These are phyloP conservation scores for Onthophagus taurus DNA, from an alignment of 1,140 invertebrate species.

Conservation along the genomic window DNA sequence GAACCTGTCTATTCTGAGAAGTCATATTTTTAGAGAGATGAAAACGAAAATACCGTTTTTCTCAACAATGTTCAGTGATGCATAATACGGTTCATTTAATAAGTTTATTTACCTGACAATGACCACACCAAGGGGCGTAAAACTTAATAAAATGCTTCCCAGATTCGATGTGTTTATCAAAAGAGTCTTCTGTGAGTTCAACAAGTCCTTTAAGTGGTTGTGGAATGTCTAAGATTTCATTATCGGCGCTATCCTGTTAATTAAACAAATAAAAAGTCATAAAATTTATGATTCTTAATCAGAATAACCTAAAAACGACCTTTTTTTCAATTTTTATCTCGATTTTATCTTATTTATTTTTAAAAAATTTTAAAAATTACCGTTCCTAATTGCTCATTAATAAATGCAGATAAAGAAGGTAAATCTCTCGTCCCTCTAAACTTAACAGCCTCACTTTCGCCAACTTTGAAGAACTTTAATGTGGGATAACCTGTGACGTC, in stretches of 20 bases:
- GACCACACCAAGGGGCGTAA: slow-evolving; percentile 78
- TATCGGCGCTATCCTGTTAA: slow-evolving; percentile 8
- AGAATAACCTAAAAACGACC: slow-evolving; percentile 4
- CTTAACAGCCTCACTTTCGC: slow-evolving; percentile 48
- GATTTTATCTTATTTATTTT: no score
- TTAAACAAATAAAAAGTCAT: neutral
- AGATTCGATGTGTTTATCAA: slow-evolving; percentile 50
- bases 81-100: no score
- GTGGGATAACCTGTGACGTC: slow-evolving; percentile 61
- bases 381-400: slow-evolving; percentile 56
- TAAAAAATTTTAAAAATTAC: slow-evolving; percentile 20
- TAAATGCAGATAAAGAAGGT: slow-evolving; percentile 58
- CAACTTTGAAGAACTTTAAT: slow-evolving; percentile 64
- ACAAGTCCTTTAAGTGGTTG: slow-evolving; percentile 45
- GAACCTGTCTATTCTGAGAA: no score
- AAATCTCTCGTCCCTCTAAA: slow-evolving; percentile 64
- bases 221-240: slow-evolving; percentile 23
- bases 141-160: slow-evolving; percentile 77
- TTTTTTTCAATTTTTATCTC: no score
- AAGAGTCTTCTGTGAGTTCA: slow-evolving; percentile 63
- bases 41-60: no score
- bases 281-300: no score
- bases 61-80: no score
- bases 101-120: slow-evolving; percentile 53
- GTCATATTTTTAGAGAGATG: no score